Base-by-base conservation (phyloP, 2,888 invertebrate genomes). In the Phyllotreta cruciferae region DNA sequence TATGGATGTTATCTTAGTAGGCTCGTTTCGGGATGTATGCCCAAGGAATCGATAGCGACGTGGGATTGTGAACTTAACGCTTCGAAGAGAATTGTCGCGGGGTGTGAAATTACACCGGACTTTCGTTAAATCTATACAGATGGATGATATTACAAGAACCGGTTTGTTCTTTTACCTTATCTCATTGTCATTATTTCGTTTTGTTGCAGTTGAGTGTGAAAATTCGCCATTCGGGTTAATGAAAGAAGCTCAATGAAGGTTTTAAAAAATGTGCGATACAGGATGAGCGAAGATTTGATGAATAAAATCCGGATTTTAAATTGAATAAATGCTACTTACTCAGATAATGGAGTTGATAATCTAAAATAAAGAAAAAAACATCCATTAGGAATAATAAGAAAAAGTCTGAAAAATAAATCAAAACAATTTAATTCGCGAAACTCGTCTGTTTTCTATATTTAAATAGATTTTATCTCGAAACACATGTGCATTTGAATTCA, bases 341-440 rank as follows among this genome's bases (percentile, higher is more conserved):
- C 49, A 58, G 58, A 41, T 41, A 58, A 24, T 58, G 58, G 42
- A 50, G 58, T 39, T 50, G 58, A 47, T 50, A 58, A 58, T 58
- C 58, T 58, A 58, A 58, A 57, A 58, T 38, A 24, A 24, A 24
- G 38, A 58, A 58, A 58, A 58, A 56, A 58, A 58, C 35, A 38
- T 36, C 35, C 36, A 41, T 58, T 47, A 50, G 38, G 49, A 53
- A 39, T 39, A 39, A 39, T 53, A 10, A 8, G 9, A 36, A 35
- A 35, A 50, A 35, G n/a, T 10, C 10, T 24, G n/a, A n/a, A 50
- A 50, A 50, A 8, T 10, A 50, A 50, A 34, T 14, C 9, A 50
- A 34, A 50, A 13, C 36, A 36, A 24, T 3, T 24, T 24, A 24
- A 24, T 24, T 24, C 24, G 24, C 24, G 24, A 24, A 24, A 24